These are phyloP conservation scores for Chiloscyllium plagiosum DNA, from an alignment of 2,113 vertebrate genomes.

Conservation along the genomic window DNA sequence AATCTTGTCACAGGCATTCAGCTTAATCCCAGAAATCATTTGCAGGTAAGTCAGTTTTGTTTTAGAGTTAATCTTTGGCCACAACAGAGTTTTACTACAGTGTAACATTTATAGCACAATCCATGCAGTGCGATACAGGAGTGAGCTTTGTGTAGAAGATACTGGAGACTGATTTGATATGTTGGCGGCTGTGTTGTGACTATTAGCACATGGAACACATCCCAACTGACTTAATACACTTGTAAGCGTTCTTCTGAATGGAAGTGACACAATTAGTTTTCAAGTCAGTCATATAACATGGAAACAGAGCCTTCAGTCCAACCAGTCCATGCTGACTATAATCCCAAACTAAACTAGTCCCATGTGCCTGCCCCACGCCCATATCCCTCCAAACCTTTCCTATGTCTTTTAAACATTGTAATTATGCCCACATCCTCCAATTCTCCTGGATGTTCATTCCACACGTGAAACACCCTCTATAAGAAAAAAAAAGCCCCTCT, in stretches of 20 bases:
- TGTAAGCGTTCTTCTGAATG: neutral
- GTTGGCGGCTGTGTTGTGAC: neutral
- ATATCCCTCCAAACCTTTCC: no score
- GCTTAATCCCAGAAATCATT: conserved; percentile 75
- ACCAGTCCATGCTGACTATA: no score
- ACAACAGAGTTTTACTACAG: neutral
- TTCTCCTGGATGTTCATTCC: no score
- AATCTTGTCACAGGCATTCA: conserved; percentile 73
- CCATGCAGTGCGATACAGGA: neutral
- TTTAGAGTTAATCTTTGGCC: neutral
- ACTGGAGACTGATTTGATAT: neutral
- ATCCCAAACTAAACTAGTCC: no score
- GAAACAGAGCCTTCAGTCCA: no score
- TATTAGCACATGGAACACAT: neutral
- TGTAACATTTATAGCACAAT: neutral
- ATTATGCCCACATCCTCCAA: no score
- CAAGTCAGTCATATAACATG: neutral
- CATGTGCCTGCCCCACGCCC: no score
- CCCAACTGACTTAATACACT: neutral
- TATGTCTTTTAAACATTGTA: no score
- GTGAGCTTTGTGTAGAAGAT: neutral
- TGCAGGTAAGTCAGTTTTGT: conserved; percentile 66
- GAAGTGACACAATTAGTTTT: neutral
- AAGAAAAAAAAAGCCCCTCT: no score
- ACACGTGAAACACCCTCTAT: no score